phyloP scores from a whole-genome alignment of 2,113 vertebrate genomes.

The Platycercus adscitus region DNA sequence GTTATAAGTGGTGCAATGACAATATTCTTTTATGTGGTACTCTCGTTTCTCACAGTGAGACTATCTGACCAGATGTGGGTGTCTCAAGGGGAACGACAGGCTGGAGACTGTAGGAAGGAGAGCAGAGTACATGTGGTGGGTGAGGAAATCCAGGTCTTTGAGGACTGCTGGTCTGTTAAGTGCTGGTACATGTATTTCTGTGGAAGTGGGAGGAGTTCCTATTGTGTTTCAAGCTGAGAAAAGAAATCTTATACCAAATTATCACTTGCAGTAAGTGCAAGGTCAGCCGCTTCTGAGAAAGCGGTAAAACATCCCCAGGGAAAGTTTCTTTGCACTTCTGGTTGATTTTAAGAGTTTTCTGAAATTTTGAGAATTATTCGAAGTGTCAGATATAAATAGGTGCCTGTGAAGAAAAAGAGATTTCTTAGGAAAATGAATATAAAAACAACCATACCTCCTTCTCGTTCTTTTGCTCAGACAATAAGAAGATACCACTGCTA shows the following conservation, averaged over 20 bases:
- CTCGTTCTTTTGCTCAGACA: not conserved
- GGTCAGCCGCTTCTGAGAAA: not conserved
- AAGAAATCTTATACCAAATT: conserved; percentile 15
- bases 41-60: not conserved
- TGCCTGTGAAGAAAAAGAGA: not conserved
- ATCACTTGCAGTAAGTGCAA: not conserved
- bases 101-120: not conserved
- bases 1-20: not conserved
- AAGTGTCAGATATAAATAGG: not conserved
- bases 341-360: not conserved
- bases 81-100: not conserved
- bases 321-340: not conserved
- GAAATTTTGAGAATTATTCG: not conserved
- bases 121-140: not conserved
- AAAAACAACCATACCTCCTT: not conserved
- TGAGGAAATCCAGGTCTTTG: conserved; percentile 11
- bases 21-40: not conserved
- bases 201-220: not conserved
- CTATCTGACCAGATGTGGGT: not conserved
- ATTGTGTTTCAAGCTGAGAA: conserved; percentile 17
- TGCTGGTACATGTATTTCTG: not conserved
- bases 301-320: not conserved
- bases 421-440: not conserved
- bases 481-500: not conserved
- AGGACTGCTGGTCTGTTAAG: not conserved